Evolutionary conservation across 2,888 invertebrate genomes (phyloP).

Genomic region (Flexamia atlantica): DNA sequence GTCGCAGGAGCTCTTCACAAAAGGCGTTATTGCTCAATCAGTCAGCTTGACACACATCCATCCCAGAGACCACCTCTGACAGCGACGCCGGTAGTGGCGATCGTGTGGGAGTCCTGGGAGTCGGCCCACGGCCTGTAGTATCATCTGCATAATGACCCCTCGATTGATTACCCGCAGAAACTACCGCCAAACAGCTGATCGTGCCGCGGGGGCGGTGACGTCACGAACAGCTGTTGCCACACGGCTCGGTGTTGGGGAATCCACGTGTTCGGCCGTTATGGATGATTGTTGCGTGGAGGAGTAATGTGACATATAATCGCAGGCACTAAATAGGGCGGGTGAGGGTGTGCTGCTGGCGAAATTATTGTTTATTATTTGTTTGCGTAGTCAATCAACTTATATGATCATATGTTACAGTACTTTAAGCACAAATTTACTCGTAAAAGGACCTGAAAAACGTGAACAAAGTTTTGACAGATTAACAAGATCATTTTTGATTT

Average conservation of each 20-base stretch:
- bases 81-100: not conserved
- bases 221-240: constrained; percentile 33
- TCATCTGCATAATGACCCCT: constrained; percentile 35
- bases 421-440: no score
- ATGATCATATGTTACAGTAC: no score
- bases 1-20: not conserved
- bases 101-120: not conserved
- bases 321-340: no score
- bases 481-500: no score
- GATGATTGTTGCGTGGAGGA: not conserved
- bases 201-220: not conserved
- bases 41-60: not conserved
- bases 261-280: constrained; percentile 24
- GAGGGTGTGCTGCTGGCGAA: no score
- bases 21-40: not conserved
- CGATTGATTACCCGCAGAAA: constrained; percentile 28
- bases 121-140: not conserved
- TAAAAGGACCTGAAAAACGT: no score
- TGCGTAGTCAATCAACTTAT: no score
- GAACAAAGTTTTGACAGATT: no score
- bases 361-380: no score
- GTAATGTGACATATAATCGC: no score
- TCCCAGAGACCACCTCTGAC: constrained; percentile 2
- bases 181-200: constrained; percentile 18
- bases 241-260: not conserved